Evolutionary conservation across 2,888 invertebrate genomes (phyloP), one percentile per base, ranked within the genome.

Genomic region (Xanthia icteritia): DNA sequence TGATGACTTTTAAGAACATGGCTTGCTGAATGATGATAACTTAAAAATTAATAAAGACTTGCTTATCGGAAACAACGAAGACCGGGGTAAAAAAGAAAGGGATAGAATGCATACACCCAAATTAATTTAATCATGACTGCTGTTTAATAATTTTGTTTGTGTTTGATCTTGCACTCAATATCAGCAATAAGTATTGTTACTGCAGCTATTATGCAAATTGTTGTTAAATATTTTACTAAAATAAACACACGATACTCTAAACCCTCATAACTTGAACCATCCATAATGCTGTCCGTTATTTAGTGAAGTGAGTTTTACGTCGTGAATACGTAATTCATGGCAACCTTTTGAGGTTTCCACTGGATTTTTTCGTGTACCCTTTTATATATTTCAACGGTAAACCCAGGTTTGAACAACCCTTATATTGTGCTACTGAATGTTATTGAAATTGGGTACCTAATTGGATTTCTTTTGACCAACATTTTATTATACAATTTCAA

Each of bases 291-390:
- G 89, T 89, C 89, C 88, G 89, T 90, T 92, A 92, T 91, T 91
- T 91, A 88, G 91, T 86, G 90, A 92, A 92, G 92, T 92, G 92
- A 92, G 91, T 90, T 91, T 90, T 90, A 90, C 89, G 91, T 86
- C 81, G 89, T 91, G 92, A 92, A 92, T 92, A 92, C 92, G 90
- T 92, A 92, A 92, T 92, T 89, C 89, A 87, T 88, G 83, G 76
- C 87, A 88, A 90, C 89, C 89, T 89, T 89, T 90, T 88, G 89
- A 89, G 88, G 90, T 90, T 91, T 89, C 83, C 70, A 88, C 84
- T 85, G 89, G 84, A 86, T 86, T 90, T 91, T 88, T 87, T 81
- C 80, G 69, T 88, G 77, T 81, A 86, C 84, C 87, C 82, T 89
- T 87, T 89, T 82, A 79, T 75, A 85, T 79, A 81, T 86, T 79